Evolutionary conservation across 2,113 vertebrate genomes (phyloP), one percentile per base, ranked within the genome.

Genomic region (Scortum barcoo): DNA sequence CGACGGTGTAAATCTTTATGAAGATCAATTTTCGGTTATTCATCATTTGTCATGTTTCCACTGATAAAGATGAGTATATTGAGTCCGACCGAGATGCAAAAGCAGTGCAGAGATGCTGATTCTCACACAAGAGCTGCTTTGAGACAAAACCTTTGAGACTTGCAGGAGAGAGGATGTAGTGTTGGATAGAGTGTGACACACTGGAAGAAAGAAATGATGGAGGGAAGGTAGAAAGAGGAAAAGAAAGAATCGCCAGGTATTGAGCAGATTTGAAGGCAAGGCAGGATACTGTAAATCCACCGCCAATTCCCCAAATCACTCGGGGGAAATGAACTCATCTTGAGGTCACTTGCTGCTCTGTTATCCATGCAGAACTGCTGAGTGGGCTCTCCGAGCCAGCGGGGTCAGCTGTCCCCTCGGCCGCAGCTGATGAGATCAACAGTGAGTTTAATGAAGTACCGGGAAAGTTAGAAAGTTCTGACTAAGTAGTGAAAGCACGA

Each of bases 321-420:
- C 2, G 3, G 48, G 48, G 76, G 28, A 83, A 44, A 38, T 61
- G 77, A 81, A 78, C 57, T 86, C 36, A 50, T 84, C 71, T 77
- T 5, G 40, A 75, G 78, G 88, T 90, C 80, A 82, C 81, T 53
- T n/a, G 54, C 72, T 68, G 69, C 71, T 72, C 60, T 61, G 42
- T 86, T 81, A 71, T 85, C 75, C 77, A 60, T 5, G 46, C 70
- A 77, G 57, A 86, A 88, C 38, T 78, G 91, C 89, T 88, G 87
- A 89, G 77, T 84, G 71, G 70, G 56, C 83, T 62, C 53, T 74
- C 80, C 10, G 24, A 67, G 67, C 58, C 63, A 65, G 83, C 87
- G 5, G 80, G 77, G 63, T 88, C 86, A 85, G 83, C 76, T 65
- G 73, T 83, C 68, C 70, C 74, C 74, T 54, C 65, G 61, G 51